phyloP scores from a whole-genome alignment of 2,888 invertebrate species.

The Syritta pipiens region DNA sequence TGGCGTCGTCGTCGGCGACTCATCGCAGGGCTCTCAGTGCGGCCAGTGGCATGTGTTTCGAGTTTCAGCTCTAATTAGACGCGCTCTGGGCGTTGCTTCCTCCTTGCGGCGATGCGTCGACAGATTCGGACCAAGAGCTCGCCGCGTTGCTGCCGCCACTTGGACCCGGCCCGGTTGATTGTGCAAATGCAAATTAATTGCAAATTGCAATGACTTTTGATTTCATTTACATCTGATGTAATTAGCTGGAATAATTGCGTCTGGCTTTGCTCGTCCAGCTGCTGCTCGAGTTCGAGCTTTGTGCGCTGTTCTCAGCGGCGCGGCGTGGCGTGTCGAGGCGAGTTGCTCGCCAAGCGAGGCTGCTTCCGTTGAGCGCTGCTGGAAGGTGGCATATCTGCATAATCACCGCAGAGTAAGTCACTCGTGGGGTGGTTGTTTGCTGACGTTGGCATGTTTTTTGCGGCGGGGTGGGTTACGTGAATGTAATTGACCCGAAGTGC shows the following conservation, averaged over 20 bases:
- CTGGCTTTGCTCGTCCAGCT: slow-evolving; percentile 46
- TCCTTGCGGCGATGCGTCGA: slow-evolving; percentile 27
- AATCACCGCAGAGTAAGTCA: slow-evolving; percentile 36
- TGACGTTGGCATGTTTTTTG: slow-evolving; percentile 5
- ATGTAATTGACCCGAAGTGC: slow-evolving; percentile 47
- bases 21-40: slow-evolving; percentile 9
- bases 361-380: slow-evolving; percentile 47
- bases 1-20: neutral
- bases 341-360: slow-evolving; percentile 19
- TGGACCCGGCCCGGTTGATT: slow-evolving; percentile 20
- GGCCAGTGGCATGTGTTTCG: slow-evolving; percentile 8
- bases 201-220: slow-evolving; percentile 67
- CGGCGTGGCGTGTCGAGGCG: neutral
- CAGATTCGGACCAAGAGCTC: neutral
- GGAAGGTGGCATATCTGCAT: slow-evolving; percentile 60
- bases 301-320: neutral
- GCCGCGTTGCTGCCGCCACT: slow-evolving; percentile 3
- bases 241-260: slow-evolving; percentile 66
- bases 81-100: slow-evolving; percentile 42
- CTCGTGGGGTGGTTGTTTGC: slow-evolving; percentile 14
- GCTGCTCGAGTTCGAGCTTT: slow-evolving; percentile 23
- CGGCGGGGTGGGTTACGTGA: neutral
- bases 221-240: slow-evolving; percentile 68
- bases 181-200: slow-evolving; percentile 68
- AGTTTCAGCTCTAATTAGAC: slow-evolving; percentile 46